phyloP scores from a whole-genome alignment of 2,113 vertebrate species.

The Esox niger region DNA sequence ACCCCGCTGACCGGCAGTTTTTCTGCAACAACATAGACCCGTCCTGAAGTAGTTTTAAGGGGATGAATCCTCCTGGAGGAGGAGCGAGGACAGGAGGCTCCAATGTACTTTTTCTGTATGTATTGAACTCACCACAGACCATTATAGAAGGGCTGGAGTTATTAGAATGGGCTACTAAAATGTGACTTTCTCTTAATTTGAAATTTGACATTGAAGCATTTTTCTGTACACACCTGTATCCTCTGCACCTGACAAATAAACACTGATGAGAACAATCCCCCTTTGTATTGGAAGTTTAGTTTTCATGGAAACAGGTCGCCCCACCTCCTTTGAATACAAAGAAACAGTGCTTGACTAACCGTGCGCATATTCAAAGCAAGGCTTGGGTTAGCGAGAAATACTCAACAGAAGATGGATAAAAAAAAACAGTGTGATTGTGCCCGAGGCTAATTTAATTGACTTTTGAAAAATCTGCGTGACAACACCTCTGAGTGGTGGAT shows the following conservation, averaged over 20 bases:
- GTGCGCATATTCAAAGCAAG: not conserved
- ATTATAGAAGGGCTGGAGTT: no score
- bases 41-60: not conserved
- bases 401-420: not conserved
- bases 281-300: not conserved
- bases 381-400: not conserved
- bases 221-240: no score
- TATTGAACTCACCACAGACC: no score
- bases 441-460: slow-evolving; percentile 47
- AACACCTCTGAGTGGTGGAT: slow-evolving; percentile 35
- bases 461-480: slow-evolving; percentile 41
- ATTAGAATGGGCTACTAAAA: no score
- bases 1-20: not conserved
- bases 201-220: no score
- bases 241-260: no score
- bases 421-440: slow-evolving; percentile 17
- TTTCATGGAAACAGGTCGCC: not conserved
- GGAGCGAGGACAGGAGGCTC: no score
- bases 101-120: no score
- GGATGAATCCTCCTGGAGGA: no score
- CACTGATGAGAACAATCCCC: no score
- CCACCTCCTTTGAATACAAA: not conserved
- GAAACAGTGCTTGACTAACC: not conserved
- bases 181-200: no score
- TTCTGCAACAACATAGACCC: not conserved